These are phyloP conservation scores for Alsophila aescularia DNA, from an alignment of 2,888 invertebrate genomes.

Conservation along the genomic window DNA sequence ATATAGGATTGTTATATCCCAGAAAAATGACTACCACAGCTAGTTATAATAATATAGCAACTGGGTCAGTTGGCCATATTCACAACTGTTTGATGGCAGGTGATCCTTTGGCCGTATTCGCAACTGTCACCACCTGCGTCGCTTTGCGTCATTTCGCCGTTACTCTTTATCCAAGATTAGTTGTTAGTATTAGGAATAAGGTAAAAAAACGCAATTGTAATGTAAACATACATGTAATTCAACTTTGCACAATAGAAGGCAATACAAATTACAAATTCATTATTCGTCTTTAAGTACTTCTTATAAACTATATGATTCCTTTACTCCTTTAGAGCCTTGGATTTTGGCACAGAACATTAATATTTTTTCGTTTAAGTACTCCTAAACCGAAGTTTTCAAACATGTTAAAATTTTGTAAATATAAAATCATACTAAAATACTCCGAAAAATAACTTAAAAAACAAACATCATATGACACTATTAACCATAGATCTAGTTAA, in stretches of 20 bases:
- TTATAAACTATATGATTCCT: constrained; percentile 31
- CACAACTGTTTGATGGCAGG: too few species aligned
- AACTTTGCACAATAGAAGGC: constrained; percentile 36
- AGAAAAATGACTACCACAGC: too few species aligned
- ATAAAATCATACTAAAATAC: background rate
- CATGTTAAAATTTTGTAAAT: background rate
- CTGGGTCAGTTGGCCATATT: too few species aligned
- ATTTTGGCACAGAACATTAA: constrained; percentile 36
- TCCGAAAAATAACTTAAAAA: too few species aligned
- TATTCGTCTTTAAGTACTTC: constrained; percentile 22
- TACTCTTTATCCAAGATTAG: too few species aligned
- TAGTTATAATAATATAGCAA: too few species aligned
- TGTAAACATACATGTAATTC: constrained; percentile 40
- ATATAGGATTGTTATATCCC: too few species aligned
- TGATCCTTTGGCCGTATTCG: too few species aligned
- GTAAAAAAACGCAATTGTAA: constrained; percentile 24
- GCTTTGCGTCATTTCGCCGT: too few species aligned
- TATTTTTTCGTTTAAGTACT: constrained; percentile 4
- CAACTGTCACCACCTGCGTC: too few species aligned
- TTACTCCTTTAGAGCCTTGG: constrained; percentile 26
- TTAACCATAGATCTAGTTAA: too few species aligned
- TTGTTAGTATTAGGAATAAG: background rate
- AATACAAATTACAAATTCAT: constrained; percentile 25
- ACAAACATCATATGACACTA: too few species aligned
- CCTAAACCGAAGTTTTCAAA: background rate